Base-by-base conservation (phyloP, 2,888 invertebrate genomes). In the Eupithecia subfuscata region DNA sequence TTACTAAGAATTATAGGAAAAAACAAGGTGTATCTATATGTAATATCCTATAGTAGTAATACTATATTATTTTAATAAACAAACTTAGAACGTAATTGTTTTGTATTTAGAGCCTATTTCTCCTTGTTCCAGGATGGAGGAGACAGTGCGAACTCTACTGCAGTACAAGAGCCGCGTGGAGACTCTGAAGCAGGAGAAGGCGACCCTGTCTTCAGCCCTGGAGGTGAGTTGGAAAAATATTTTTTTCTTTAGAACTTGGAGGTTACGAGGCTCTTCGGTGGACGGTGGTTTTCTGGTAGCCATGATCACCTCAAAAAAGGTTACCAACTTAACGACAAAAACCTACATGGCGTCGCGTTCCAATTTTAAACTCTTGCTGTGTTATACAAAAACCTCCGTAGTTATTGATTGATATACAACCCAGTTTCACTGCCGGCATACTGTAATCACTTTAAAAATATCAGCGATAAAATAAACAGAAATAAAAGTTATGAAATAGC, bases 101-200 rank as follows among this genome's bases (percentile, higher is more conserved):
- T 16, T 25, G 37, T 22, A 25, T 37, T n/a, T 68, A 71, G 69
- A 69, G 34, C 72, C 65, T 34, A 63, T 81, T 74, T 76, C 22
- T 63, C 22, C 1, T 92, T 91, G 88, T 94, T 96, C 80, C 95
- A 97, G 97, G 91, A 97, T 97, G 97, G 97, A 97, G 92, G 97
- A 97, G 91, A 96, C 97, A 80, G 96, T 97, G 82, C 96, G 97
- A 81, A 96, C 97, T 81, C 95, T 97, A 95, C 93, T 97, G 89
- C 96, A 96, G 85, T 97, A 97, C 93, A 97, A 97, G 90, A 96
- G 96, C 86, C 96, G 96, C 86, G 96, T 96, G 87, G 97, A 97
- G 87, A 96, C 96, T 95, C 90, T 97, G 92, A 96, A 96, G 91
- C 97, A 97, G 88, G 97, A 97, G 91, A 97, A 97, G 88, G 95